Percentiles rank a stretch among this genome's conserved stretches.
Conservation (phyloP, 35 echinoderm and acorn worm species). For the Anneissia japonica region DNA sequence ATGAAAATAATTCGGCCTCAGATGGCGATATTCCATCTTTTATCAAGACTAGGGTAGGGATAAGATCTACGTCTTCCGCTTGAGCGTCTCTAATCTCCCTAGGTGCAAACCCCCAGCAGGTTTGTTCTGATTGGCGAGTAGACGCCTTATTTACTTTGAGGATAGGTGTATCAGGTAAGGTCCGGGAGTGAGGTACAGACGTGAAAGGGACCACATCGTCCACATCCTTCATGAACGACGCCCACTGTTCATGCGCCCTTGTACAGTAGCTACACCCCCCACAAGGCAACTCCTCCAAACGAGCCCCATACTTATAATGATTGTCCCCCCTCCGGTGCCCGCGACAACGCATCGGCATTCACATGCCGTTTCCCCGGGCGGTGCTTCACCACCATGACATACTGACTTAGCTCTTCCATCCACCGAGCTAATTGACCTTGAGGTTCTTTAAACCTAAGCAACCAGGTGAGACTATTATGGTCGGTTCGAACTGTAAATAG, state of each 20-base stretch:
- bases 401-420: constrained; percentile 36
- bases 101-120: not conserved
- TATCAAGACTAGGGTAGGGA: constrained; percentile 5
- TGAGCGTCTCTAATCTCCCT: constrained; percentile 10
- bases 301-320: constrained; percentile 5
- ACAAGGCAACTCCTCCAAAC: constrained; percentile 28
- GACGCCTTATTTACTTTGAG: not conserved
- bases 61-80: not conserved
- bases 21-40: not conserved
- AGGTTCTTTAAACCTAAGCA: constrained; percentile 18
- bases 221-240: constrained; percentile 12
- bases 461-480: constrained; percentile 39
- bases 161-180: not conserved
- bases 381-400: constrained; percentile 8
- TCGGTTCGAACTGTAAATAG: constrained; percentile 49
- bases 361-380: constrained; percentile 18
- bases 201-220: constrained; percentile 46
- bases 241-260: constrained; percentile 38
- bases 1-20: not conserved
- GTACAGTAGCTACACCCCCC: constrained; percentile 37
- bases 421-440: constrained; percentile 22
- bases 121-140: not conserved
- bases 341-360: constrained; percentile 48
- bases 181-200: not conserved
- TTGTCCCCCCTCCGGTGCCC: not conserved